Conservation (phyloP, 23 tunicate species). For the Ciona savignyi region DNA sequence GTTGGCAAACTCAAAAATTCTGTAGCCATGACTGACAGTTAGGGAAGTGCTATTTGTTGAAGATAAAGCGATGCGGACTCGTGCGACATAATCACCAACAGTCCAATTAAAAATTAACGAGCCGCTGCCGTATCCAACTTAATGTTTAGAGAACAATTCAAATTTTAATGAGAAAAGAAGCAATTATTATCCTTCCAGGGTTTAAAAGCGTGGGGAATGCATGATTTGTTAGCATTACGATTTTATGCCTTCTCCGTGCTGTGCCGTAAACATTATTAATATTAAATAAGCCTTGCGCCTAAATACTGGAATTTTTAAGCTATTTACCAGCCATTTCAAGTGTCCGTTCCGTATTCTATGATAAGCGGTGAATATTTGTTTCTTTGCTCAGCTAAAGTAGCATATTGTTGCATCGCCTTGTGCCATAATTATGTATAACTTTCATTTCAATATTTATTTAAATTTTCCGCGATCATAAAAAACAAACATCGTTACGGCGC, state of each 20-base stretch:
- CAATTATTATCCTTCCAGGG: neutral
- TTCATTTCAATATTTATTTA: neutral
- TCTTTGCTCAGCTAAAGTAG: too few species aligned
- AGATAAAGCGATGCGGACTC: neutral
- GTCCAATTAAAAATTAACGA: neutral
- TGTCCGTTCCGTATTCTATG: too few species aligned
- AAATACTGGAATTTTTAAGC: neutral
- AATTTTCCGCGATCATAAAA: neutral
- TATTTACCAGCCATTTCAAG: neutral
- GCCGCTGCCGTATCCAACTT: conserved; percentile 1
- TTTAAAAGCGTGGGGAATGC: too few species aligned
- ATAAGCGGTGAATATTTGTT: too few species aligned
- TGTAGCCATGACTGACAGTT: neutral
- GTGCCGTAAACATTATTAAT: neutral
- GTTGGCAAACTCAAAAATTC: neutral
- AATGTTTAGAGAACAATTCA: neutral
- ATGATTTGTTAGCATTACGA: neutral
- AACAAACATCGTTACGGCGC: neutral
- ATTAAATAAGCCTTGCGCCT: neutral
- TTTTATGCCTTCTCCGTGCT: neutral
- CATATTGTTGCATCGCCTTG: too few species aligned
- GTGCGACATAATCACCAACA: neutral
- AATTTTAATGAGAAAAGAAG: neutral
- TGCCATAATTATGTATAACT: neutral
- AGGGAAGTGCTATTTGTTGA: neutral